Evolutionary conservation across 2,113 vertebrate species (phyloP).

Genomic region (Bos indicus): DNA sequence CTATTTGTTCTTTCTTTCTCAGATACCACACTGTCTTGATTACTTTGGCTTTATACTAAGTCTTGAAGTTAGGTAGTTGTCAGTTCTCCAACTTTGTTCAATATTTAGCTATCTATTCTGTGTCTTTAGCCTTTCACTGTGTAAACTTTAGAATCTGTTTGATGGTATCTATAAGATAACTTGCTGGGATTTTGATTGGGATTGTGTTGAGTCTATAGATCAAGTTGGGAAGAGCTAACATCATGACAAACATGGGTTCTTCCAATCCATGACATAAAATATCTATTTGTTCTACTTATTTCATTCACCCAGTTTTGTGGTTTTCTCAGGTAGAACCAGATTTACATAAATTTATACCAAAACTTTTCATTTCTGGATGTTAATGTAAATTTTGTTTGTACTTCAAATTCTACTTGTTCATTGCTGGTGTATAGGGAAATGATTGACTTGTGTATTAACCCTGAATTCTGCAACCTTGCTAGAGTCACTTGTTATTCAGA

Average conservation of each 20-base stretch:
- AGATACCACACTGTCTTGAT: neutral
- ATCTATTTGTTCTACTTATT: neutral
- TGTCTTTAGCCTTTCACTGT: neutral
- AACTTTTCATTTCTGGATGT: neutral
- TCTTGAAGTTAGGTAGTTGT: neutral
- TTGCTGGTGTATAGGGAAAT: neutral
- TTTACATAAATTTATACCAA: neutral
- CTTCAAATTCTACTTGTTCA: neutral
- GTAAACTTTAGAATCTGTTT: neutral
- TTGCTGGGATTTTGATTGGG: neutral
- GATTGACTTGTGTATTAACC: neutral
- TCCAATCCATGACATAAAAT: neutral
- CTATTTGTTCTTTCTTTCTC: neutral
- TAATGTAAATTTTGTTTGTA: neutral
- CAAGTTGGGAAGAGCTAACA: neutral
- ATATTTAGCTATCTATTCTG: neutral
- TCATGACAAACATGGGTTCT: neutral
- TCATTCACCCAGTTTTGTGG: neutral
- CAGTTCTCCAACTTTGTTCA: neutral
- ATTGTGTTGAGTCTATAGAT: neutral
- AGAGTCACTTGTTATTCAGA: neutral
- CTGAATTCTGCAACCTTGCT: neutral
- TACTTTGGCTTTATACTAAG: neutral
- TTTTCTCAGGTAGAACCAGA: neutral
- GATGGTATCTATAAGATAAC: neutral